These are phyloP conservation scores for Fragum whitleyi DNA, from an alignment of 2,888 invertebrate species.

Conservation along the genomic window DNA sequence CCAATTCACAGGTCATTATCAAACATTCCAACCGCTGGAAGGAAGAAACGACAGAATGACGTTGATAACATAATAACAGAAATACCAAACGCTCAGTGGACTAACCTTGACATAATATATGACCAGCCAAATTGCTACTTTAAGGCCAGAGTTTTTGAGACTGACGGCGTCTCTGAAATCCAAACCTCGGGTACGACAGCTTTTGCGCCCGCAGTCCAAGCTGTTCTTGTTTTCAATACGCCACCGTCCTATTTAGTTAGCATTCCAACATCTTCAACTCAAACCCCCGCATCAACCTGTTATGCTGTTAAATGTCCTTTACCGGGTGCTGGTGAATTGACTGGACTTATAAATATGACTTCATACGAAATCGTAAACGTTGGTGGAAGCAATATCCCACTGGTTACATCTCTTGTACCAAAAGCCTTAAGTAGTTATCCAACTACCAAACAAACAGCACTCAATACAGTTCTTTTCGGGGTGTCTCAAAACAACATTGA, in stretches of 20 bases:
- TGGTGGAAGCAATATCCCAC: conserved; percentile 31
- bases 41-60: neutral
- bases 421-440: conserved; percentile 20
- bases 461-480: conserved; percentile 17
- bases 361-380: conserved; percentile 36
- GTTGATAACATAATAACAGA: conserved; percentile 12
- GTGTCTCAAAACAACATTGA: conserved; percentile 31
- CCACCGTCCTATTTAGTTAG: conserved; percentile 19
- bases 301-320: conserved; percentile 43
- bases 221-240: neutral
- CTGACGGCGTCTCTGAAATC: conserved; percentile 12
- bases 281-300: conserved; percentile 27
- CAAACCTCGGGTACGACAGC: conserved; percentile 18
- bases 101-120: conserved; percentile 40
- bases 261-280: conserved; percentile 28
- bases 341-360: conserved; percentile 40
- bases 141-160: conserved; percentile 41
- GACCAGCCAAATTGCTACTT: conserved; percentile 43
- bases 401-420: conserved; percentile 20
- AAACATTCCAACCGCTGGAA: neutral
- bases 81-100: conserved; percentile 32
- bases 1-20: neutral
- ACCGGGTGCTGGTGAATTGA: conserved; percentile 20
- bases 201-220: conserved; percentile 28
- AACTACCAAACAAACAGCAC: conserved; percentile 13